phyloP scores from a whole-genome alignment of 2,797 vertebrate species.

The Rhodeus uyekii region DNA sequence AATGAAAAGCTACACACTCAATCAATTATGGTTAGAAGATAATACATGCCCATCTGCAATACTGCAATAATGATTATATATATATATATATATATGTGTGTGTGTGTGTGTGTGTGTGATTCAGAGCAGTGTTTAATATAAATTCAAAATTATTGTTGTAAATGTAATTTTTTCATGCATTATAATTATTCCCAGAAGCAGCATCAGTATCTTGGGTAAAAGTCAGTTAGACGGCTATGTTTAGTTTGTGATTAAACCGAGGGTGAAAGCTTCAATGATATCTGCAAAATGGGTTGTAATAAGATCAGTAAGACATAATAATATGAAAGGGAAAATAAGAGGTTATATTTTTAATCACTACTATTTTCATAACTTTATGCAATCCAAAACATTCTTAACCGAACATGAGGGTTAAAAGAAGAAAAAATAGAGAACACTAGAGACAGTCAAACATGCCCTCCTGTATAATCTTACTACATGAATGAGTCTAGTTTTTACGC shows the following conservation, averaged over 20 bases:
- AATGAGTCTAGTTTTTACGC: constrained; percentile 26
- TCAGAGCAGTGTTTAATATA: too few species aligned
- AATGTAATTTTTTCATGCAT: too few species aligned
- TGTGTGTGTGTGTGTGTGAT: too few species aligned
- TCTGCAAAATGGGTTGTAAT: background rate
- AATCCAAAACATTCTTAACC: background rate
- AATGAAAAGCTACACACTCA: too few species aligned
- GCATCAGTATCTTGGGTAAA: background rate
- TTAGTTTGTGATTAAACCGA: background rate
- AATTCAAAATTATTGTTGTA: too few species aligned
- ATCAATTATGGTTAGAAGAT: too few species aligned
- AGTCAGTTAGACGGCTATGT: background rate
- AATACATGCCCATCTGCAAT: too few species aligned
- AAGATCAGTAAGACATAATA: background rate
- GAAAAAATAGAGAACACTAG: background rate
- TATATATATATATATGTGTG: too few species aligned
- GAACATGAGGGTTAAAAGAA: background rate
- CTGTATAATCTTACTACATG: constrained; percentile 3
- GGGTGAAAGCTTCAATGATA: background rate
- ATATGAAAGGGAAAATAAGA: background rate
- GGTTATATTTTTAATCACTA: background rate
- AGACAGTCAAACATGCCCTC: background rate
- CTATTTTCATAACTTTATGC: background rate
- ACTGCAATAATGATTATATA: too few species aligned
- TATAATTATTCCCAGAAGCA: background rate